Conservation (phyloP, 23 tunicate species). For the Diplosoma virens region DNA sequence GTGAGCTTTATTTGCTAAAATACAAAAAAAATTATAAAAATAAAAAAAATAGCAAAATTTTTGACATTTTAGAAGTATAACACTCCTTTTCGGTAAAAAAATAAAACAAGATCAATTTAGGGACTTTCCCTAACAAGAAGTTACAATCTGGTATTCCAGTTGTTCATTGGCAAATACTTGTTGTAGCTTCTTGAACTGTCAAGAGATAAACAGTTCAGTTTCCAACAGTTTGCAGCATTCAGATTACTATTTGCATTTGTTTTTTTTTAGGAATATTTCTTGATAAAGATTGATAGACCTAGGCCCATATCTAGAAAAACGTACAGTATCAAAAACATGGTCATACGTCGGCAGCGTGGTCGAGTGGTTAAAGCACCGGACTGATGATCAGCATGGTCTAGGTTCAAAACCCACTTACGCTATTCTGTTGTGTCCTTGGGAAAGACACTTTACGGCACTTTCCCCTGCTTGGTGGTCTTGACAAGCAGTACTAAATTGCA, state of each 20-base stretch:
- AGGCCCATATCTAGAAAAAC: conserved; percentile 13
- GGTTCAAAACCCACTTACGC: no score
- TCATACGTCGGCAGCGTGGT: no score
- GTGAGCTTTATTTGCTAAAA: conserved; percentile 19
- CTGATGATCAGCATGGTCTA: no score
- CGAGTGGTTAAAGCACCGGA: no score
- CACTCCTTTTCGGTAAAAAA: conserved; percentile 18
- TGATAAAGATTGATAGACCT: conserved; percentile 10
- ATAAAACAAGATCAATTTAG: conserved; percentile 20
- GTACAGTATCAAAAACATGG: conserved; percentile 20
- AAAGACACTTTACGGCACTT: no score
- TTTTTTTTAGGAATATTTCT: conserved; percentile 18
- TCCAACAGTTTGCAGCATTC: conserved; percentile 20
- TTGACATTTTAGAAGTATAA: conserved; percentile 12
- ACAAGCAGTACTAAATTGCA: no score
- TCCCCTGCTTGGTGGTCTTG: no score
- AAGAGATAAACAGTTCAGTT: not conserved
- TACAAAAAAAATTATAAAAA: conserved; percentile 1
- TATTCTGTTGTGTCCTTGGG: no score
- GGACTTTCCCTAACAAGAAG: conserved; percentile 21
- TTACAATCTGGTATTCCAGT: not conserved
- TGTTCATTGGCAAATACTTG: conserved; percentile 9
- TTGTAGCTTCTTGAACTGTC: conserved; percentile 17
- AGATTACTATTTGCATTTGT: conserved; percentile 29
- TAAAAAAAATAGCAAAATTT: conserved; percentile 12